These are phyloP conservation scores for Megaleporinus macrocephalus DNA, from an alignment of 2,113 vertebrate species.

Conservation along the genomic window DNA sequence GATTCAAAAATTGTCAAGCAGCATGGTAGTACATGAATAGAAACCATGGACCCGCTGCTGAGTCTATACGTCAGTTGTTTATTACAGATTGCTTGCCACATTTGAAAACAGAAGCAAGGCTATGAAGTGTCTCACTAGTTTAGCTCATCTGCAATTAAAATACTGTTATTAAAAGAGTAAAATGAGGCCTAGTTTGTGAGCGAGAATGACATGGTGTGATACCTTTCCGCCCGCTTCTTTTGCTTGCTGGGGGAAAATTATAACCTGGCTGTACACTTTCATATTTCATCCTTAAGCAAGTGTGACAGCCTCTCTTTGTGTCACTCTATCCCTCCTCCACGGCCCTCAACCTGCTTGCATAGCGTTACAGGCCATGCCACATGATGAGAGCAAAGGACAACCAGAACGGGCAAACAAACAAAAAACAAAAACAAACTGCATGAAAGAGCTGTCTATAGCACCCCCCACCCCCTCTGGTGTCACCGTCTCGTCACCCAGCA, in stretches of 20 bases:
- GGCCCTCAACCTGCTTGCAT: constrained; percentile 61
- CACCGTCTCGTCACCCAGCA: neutral
- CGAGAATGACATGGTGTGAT: constrained; percentile 63
- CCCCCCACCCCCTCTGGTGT: neutral
- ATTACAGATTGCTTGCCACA: constrained; percentile 72
- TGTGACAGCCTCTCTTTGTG: constrained; percentile 81
- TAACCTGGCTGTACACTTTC: constrained; percentile 82
- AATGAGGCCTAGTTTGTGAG: constrained; percentile 5
- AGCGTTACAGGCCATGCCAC: constrained; percentile 69
- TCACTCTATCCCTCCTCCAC: constrained; percentile 54
- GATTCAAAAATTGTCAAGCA: neutral
- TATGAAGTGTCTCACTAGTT: constrained; percentile 27
- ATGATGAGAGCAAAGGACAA: constrained; percentile 65
- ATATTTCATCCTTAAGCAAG: constrained; percentile 82
- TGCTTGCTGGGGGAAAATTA: constrained; percentile 80
- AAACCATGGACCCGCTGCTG: neutral
- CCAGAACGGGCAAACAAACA: constrained; percentile 51
- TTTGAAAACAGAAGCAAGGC: constrained; percentile 48
- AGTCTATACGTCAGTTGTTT: neutral
- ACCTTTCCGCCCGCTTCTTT: constrained; percentile 68
- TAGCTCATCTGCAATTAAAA: constrained; percentile 58
- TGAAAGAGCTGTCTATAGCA: neutral
- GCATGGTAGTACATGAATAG: neutral
- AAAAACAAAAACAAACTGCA: constrained; percentile 64
- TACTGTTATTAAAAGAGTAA: constrained; percentile 39